These are phyloP conservation scores for Sebastes minor DNA, from an alignment of 2,797 vertebrate genomes.

Conservation along the genomic window DNA sequence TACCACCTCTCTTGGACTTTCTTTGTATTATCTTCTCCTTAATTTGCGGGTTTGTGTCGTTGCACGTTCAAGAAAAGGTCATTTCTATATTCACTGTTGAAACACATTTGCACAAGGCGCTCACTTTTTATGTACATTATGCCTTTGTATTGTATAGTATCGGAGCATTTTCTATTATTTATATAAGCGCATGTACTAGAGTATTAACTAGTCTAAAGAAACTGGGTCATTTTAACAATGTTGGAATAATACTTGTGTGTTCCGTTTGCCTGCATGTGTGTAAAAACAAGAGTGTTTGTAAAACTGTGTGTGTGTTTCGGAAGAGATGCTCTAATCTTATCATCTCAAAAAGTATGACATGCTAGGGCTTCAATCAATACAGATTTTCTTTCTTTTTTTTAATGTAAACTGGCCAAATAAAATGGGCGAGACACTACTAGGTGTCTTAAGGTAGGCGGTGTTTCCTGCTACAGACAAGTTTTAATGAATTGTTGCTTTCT, in stretches of 20 bases:
- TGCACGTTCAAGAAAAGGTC: constrained; percentile 29
- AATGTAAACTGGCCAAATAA: constrained; percentile 40
- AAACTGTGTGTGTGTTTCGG: constrained; percentile 57
- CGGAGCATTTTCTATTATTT: constrained; percentile 77
- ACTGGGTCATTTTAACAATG: constrained; percentile 60
- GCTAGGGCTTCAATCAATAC: constrained; percentile 20
- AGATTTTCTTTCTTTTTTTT: constrained; percentile 2
- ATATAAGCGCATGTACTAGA: constrained; percentile 76
- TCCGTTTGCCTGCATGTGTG: constrained; percentile 63
- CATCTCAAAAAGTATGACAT: constrained; percentile 23
- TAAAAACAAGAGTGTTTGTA: constrained; percentile 55
- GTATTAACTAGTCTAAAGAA: constrained; percentile 63
- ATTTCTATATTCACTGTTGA: constrained; percentile 52
- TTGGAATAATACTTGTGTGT: constrained; percentile 59
- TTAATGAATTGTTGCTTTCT: constrained; percentile 44
- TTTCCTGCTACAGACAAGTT: constrained; percentile 29
- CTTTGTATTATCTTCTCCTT: constrained; percentile 13
- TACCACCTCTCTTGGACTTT: constrained; percentile 44
- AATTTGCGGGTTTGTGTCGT: constrained; percentile 38
- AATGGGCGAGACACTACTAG: neutral
- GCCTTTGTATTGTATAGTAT: constrained; percentile 76
- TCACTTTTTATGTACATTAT: constrained; percentile 71
- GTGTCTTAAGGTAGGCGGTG: constrained; percentile 25
- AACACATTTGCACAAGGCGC: constrained; percentile 71
- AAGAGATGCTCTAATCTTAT: constrained; percentile 36